Base-by-base conservation (phyloP, 2,888 invertebrate genomes). In the Drosophila anomalata region DNA sequence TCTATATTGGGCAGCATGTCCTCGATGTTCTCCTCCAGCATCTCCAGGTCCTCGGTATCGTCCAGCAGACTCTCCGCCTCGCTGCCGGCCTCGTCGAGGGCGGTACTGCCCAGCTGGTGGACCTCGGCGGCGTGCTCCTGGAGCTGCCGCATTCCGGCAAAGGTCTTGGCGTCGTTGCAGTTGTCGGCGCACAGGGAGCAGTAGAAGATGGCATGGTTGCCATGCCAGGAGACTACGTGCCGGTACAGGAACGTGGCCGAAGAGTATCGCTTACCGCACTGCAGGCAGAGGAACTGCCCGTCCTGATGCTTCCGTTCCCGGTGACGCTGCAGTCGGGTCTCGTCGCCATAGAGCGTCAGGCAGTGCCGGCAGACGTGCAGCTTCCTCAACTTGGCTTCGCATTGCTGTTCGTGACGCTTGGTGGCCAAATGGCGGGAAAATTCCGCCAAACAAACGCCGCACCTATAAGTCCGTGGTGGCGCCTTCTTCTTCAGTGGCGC, bases 21-120 rank as follows among this genome's bases (percentile, higher is more conserved):
- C 7, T 82, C 82, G 31, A 82, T 84, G 36, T 87, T 87, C 75
- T 87, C 82, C 31, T 82, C 82, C 0, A 82, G 70, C 82, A 82
- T 82, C 56, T 82, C 82, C 22, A 82, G 46, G 11, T 82, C 75
- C 47, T 82, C 87, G 0, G 81, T 82, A 7, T 82, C 82, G 9
- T 78, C 85, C 5, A 77, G 54, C 24, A 72, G 58, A 52, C 87
- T 86, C 11, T 29, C 51, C 12, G 53, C 46, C 12, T 36, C 36
- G 36, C 36, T 36, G n/a, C 36, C 2, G 14, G 33, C 47, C 3
- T 51, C 58, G 26, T 55, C 54, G 14, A 31, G 14, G 33, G 48
- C 59, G 4, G 61, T 70, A 22, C 56, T 29, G 2, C 59, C 39
- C 41, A 82, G 46, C 7, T 61, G 53, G 48, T 82, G 82, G n/a